phyloP scores from a whole-genome alignment of 2,113 vertebrate genomes.

The Hirundichthys speculiger region DNA sequence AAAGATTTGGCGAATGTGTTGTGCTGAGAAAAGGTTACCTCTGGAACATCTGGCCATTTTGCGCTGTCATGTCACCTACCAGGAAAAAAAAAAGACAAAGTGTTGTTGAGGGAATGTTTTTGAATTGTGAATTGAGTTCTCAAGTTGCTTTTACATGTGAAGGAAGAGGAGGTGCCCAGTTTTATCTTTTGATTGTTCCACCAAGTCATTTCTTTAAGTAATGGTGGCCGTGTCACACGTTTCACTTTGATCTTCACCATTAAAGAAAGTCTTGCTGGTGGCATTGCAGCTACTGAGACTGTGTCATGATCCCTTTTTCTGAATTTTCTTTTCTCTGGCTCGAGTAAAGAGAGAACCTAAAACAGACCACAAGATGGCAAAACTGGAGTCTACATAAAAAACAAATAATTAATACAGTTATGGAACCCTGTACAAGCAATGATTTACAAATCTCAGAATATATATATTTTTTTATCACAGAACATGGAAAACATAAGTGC shows the following conservation, averaged over 20 bases:
- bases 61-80: slow-evolving; percentile 67
- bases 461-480: no score
- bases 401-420: no score
- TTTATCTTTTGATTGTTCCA: slow-evolving; percentile 64
- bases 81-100: slow-evolving; percentile 46
- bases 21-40: slow-evolving; percentile 47
- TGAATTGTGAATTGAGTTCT: slow-evolving; percentile 74
- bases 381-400: neutral
- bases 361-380: no score
- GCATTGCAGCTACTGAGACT: slow-evolving; percentile 50
- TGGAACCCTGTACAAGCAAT: no score
- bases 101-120: slow-evolving; percentile 73
- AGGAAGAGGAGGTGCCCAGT: slow-evolving; percentile 59
- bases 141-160: slow-evolving; percentile 67
- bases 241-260: slow-evolving; percentile 72
- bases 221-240: slow-evolving; percentile 57
- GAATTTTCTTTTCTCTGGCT: neutral
- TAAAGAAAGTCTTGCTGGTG: slow-evolving; percentile 77
- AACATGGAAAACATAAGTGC: no score
- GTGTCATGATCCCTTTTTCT: slow-evolving; percentile 1
- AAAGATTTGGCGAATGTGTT: slow-evolving; percentile 66
- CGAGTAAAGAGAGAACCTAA: no score
- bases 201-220: slow-evolving; percentile 62
- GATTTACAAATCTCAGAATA: no score
- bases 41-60: slow-evolving; percentile 56